Evolutionary conservation across 1,140 invertebrate species (phyloP).

Genomic region (Dermatophagoides farinae): DNA sequence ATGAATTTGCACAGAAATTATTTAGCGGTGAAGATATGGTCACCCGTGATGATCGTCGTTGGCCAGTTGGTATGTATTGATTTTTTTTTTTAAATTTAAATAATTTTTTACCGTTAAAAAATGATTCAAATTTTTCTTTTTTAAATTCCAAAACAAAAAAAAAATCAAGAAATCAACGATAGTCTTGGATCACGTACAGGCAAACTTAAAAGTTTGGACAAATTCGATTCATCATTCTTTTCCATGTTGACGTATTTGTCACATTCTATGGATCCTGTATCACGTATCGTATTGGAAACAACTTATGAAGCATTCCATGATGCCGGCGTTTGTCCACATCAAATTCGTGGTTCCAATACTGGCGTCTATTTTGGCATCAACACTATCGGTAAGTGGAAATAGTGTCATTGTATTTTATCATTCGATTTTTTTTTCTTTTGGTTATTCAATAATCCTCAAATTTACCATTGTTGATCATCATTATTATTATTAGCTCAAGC

Average conservation of each 20-base stretch:
- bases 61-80: conserved; percentile 26
- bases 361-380: conserved; percentile 78
- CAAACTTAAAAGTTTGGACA: conserved; percentile 63
- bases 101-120: conserved; percentile 24
- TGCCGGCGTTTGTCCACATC: conserved; percentile 41
- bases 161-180: conserved; percentile 30
- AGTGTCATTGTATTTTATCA: not conserved
- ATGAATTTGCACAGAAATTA: conserved; percentile 68
- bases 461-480: no score
- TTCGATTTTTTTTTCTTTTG: not conserved
- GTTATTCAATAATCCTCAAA: no score
- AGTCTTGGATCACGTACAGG: conserved; percentile 63
- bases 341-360: conserved; percentile 39
- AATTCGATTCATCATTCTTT: conserved; percentile 82
- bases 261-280: conserved; percentile 79
- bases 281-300: conserved; percentile 65
- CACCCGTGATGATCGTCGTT: conserved; percentile 61
- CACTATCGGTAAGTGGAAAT: conserved; percentile 47
- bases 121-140: no score
- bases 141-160: not conserved
- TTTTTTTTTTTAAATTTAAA: not conserved
- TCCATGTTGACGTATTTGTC: conserved; percentile 55
- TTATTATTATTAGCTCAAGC: conserved; percentile 37
- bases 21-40: conserved; percentile 67
- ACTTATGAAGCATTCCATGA: conserved; percentile 85